phyloP scores from a whole-genome alignment of 2,113 vertebrate species.

The Marmota flaviventris region DNA sequence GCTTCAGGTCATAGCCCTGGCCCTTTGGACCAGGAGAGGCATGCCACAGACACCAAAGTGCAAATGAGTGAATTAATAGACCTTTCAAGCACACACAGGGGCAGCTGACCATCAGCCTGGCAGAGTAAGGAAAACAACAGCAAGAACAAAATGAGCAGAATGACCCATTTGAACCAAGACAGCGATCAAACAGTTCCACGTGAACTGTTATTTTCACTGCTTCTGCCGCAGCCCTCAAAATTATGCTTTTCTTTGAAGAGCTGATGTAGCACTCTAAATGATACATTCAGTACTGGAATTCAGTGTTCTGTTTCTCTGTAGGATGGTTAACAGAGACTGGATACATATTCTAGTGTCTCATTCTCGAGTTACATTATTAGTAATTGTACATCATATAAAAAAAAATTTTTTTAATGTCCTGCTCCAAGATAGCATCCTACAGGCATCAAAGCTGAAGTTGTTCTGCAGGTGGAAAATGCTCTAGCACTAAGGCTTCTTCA shows the following conservation, averaged over 20 bases:
- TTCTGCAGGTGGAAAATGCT: background rate
- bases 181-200: background rate
- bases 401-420: background rate
- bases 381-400: constrained; percentile 24
- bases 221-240: background rate
- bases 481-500: background rate
- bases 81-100: background rate
- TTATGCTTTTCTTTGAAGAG: constrained; percentile 54
- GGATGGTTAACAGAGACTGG: constrained; percentile 64
- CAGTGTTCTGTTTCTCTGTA: constrained; percentile 67
- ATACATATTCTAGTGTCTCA: constrained; percentile 17
- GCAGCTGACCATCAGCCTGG: background rate
- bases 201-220: constrained; percentile 52
- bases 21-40: background rate
- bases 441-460: background rate
- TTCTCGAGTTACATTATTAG: constrained; percentile 71
- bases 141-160: background rate
- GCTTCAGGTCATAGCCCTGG: background rate
- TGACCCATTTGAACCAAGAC: constrained; percentile 5
- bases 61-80: background rate
- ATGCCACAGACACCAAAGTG: background rate
- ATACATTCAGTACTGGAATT: constrained; percentile 65
- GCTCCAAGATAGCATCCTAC: constrained; percentile 1
- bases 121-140: background rate
- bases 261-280: constrained; percentile 50